Evolutionary conservation across 37 sponge, comb jelly and placozoan genomes (phyloP), one percentile per base, ranked within the genome.

Genomic region (Diacarnus erythraeanus): DNA sequence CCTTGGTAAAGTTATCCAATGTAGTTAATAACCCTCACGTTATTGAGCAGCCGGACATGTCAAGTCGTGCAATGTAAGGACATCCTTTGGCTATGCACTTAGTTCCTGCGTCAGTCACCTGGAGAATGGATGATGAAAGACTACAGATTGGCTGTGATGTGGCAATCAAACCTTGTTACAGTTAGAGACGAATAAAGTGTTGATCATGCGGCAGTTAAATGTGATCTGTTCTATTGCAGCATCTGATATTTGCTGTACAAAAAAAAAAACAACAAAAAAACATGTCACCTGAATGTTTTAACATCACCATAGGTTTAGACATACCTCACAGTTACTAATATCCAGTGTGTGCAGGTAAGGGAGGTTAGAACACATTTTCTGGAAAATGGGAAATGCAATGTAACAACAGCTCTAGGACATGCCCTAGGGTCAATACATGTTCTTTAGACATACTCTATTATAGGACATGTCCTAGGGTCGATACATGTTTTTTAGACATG

Each of bases 1-100:
- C n/a, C n/a, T n/a, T n/a, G n/a, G n/a, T n/a, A n/a, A n/a, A n/a
- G n/a, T n/a, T n/a, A n/a, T n/a, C n/a, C n/a, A n/a, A n/a, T n/a
- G n/a, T n/a, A n/a, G n/a, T n/a, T n/a, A n/a, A n/a, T n/a, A 22
- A n/a, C 29, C 22, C 82, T 68, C 42, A 87, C 88, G 88, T 82
- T 10, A 87, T 71, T 21, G 41, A 60, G 63, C 80, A 81, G 2
- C 77, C 78, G 44, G 88, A 87, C 54, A 81, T 38, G 63, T 81
- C 77, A 17, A 85, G 23, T 0, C 68, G 59, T 0, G 72, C 29
- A 27, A 87, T 23, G 61, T 75, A 81, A 25, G 77, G 23, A 57
- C 95, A 95, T 2, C 92, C 95, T 42, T 91, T 88, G 3, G 92
- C 42, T 0, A 98, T 36, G 64, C 87, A 98, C 47, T 86, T 84